Evolutionary conservation across 2,113 vertebrate species (phyloP).

Genomic region (Megaptera novaeangliae): DNA sequence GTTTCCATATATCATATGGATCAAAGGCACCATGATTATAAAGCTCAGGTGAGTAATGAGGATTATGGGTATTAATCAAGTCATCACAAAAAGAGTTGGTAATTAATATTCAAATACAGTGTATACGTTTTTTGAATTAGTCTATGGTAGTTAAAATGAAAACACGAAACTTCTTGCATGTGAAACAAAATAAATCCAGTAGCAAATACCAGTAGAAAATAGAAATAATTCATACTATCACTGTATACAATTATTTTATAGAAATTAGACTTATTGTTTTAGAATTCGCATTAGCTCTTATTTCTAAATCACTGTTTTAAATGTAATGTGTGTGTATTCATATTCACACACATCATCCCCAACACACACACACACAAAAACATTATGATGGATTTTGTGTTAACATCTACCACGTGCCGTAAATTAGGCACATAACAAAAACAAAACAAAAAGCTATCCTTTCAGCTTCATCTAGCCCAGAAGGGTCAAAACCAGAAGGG

Average conservation of each 20-base stretch:
- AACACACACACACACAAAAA: rapidly evolving
- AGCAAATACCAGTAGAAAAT: neutral
- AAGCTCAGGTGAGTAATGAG: slow-evolving; percentile 21
- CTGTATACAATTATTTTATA: neutral
- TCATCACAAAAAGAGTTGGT: slow-evolving; percentile 23
- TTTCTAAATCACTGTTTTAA: neutral
- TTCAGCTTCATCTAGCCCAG: neutral
- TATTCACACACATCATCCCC: neutral
- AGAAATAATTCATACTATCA: neutral
- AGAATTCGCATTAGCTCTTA: neutral
- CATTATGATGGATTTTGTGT: neutral
- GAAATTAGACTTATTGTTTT: neutral
- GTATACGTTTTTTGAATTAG: neutral
- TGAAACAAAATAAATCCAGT: neutral
- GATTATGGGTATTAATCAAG: slow-evolving; percentile 23
- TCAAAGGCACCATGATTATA: slow-evolving; percentile 18
- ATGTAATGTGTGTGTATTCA: neutral
- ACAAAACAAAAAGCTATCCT: neutral
- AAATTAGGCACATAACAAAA: neutral
- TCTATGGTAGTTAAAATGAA: neutral
- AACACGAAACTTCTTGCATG: neutral
- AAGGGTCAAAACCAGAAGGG: neutral
- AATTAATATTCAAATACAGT: slow-evolving; percentile 21
- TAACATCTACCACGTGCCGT: neutral
- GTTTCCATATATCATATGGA: slow-evolving; percentile 16